Conservation (phyloP, 1,140 invertebrate species). For the Hyposmocoma kahamanoa region DNA sequence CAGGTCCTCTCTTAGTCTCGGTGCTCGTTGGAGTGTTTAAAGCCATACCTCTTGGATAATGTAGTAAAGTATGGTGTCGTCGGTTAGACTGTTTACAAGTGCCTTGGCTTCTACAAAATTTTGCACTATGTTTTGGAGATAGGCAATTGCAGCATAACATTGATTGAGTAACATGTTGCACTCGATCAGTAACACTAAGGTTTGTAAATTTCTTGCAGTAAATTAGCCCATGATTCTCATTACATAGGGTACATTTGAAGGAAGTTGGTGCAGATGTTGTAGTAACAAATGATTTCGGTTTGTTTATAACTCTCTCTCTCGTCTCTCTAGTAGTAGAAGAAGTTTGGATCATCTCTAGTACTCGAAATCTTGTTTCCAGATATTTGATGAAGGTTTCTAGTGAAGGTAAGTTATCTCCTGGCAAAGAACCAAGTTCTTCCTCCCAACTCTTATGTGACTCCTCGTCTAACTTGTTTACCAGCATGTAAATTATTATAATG, state of each 20-base stretch:
- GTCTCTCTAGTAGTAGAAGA: not conserved
- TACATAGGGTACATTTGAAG: not conserved
- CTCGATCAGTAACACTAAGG: not conserved
- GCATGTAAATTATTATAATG: not conserved
- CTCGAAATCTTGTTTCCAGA: not conserved
- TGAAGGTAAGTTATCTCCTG: not conserved
- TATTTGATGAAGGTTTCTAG: not conserved
- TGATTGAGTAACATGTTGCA: not conserved
- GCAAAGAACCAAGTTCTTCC: not conserved
- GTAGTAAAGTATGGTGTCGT: not conserved
- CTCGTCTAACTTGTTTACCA: not conserved
- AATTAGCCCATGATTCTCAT: not conserved
- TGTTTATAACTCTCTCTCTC: not conserved
- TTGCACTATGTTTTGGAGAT: not conserved
- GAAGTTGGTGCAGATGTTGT: not conserved
- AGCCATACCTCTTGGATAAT: too few species aligned
- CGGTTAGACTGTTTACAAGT: not conserved
- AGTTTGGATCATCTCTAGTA: not conserved
- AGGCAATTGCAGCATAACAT: not conserved
- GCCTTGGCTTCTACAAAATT: not conserved
- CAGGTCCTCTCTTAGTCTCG: too few species aligned
- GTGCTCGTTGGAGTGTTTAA: too few species aligned
- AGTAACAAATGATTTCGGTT: too few species aligned
- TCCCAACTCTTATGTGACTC: slow-evolving; percentile 7
- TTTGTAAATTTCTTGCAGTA: not conserved